Evolutionary conservation across 1,140 invertebrate genomes (phyloP).

Genomic region (Scaptomyza pallida): DNA sequence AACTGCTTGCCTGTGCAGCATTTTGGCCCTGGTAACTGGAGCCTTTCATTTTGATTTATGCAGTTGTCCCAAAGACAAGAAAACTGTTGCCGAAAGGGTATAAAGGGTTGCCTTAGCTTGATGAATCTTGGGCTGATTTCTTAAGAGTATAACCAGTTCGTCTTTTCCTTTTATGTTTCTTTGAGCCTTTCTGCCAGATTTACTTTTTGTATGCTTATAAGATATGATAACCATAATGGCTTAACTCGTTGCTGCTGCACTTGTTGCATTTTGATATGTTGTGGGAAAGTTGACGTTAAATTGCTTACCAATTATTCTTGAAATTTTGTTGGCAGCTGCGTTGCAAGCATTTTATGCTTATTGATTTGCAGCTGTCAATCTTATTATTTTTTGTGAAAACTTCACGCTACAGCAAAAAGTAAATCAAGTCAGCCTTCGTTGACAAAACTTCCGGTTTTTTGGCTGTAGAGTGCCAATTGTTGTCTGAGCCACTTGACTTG

Average conservation of each 20-base stretch:
- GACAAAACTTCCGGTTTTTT: conserved; percentile 72
- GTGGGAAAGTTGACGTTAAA: conserved; percentile 46
- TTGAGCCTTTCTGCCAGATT: conserved; percentile 29
- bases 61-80: conserved; percentile 44
- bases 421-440: conserved; percentile 64
- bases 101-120: background rate
- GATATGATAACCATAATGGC: conserved; percentile 26
- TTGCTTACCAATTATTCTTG: conserved; percentile 26
- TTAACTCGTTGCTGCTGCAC: conserved; percentile 36
- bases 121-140: too few relatives aligned
- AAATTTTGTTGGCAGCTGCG: conserved; percentile 29
- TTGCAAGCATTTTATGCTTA: conserved; percentile 4
- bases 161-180: background rate
- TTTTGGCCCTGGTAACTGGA: conserved; percentile 59
- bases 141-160: background rate
- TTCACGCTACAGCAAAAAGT: conserved; percentile 47
- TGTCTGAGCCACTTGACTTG: conserved; percentile 50
- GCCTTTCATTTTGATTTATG: conserved; percentile 71
- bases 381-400: conserved; percentile 37
- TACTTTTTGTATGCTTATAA: conserved; percentile 31
- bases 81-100: conserved; percentile 41
- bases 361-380: conserved; percentile 41
- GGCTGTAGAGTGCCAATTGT: conserved; percentile 54
- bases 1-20: conserved; percentile 54
- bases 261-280: conserved; percentile 52